phyloP scores from a whole-genome alignment of 2,113 vertebrate genomes.

The Antidorcas marsupialis region DNA sequence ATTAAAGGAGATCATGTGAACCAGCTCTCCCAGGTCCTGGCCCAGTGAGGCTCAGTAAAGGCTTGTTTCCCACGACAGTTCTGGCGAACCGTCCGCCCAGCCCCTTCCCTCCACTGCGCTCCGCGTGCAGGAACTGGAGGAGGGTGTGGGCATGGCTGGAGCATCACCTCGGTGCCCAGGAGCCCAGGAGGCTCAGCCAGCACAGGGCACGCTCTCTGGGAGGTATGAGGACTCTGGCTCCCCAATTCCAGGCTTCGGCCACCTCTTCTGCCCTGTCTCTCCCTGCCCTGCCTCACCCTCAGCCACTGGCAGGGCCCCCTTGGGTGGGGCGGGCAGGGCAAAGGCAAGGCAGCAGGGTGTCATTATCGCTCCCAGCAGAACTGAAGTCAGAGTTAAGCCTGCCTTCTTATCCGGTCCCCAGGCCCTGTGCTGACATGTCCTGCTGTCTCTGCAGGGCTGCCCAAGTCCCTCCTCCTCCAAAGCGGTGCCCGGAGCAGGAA shows the following conservation, averaged over 20 bases:
- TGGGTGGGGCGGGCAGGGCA: slow-evolving; percentile 40
- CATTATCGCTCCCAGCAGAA: slow-evolving; percentile 39
- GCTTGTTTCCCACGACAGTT: too few species aligned
- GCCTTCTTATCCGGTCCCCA: slow-evolving; percentile 43
- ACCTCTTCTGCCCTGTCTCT: not conserved
- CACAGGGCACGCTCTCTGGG: not conserved
- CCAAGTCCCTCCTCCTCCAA: not conserved
- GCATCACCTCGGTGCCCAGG: not conserved
- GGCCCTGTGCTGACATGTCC: not conserved
- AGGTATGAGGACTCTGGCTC: not conserved
- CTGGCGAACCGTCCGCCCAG: too few species aligned
- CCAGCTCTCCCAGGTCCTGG: not conserved
- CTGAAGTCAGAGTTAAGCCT: not conserved
- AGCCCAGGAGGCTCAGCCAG: not conserved
- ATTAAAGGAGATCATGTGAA: not conserved
- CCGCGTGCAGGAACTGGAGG: not conserved
- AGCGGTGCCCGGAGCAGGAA: not conserved
- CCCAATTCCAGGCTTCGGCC: not conserved
- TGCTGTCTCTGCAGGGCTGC: not conserved
- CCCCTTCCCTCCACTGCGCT: not conserved
- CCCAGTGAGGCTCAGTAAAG: fast-evolving
- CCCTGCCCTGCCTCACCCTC: not conserved
- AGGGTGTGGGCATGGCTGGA: fast-evolving
- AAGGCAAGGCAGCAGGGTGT: not conserved
- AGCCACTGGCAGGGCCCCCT: not conserved